phyloP scores from a whole-genome alignment of 2,888 invertebrate species.

The Minunthozetes semirufus region DNA sequence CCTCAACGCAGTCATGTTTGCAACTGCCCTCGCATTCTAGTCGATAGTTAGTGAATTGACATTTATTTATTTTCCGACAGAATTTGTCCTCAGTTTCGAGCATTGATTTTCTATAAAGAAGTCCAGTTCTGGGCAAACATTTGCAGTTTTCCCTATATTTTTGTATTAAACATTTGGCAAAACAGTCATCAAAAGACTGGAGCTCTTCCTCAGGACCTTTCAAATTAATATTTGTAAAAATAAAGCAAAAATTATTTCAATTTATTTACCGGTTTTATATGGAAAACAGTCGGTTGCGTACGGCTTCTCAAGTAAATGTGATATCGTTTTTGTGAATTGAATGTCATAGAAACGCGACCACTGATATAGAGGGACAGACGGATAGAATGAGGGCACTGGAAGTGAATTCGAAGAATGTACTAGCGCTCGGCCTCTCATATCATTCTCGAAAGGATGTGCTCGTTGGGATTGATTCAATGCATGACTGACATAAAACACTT shows the following conservation, averaged over 20 bases:
- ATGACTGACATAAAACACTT: constrained; percentile 23
- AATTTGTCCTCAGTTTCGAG: constrained; percentile 25
- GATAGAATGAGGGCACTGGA: constrained; percentile 32
- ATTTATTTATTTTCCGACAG: constrained; percentile 23
- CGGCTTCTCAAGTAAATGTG: constrained; percentile 29
- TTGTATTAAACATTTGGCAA: constrained; percentile 21
- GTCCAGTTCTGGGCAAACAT: constrained; percentile 31
- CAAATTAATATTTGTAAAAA: too few relatives aligned
- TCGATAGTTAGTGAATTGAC: constrained; percentile 31
- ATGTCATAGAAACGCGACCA: constrained; percentile 33
- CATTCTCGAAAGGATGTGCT: constrained; percentile 25
- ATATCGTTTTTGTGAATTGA: constrained; percentile 28
- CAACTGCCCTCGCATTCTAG: constrained; percentile 22
- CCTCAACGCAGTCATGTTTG: constrained; percentile 21
- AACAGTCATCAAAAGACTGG: constrained; percentile 31
- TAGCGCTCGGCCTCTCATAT: constrained; percentile 6
- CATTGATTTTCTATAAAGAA: not conserved
- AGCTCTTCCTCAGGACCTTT: constrained; percentile 8
- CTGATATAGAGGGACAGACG: constrained; percentile 22
- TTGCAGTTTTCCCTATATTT: constrained; percentile 29
- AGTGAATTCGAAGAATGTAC: constrained; percentile 21
- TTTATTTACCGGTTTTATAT: constrained; percentile 20
- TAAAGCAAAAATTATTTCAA: too few relatives aligned
- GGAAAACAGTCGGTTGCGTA: constrained; percentile 27
- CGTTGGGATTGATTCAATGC: not conserved